A percentile compares a stretch with the other conserved stretches of the same genome.
Conservation (phyloP, 2,888 invertebrate genomes). For the Amphipyra berbera region DNA sequence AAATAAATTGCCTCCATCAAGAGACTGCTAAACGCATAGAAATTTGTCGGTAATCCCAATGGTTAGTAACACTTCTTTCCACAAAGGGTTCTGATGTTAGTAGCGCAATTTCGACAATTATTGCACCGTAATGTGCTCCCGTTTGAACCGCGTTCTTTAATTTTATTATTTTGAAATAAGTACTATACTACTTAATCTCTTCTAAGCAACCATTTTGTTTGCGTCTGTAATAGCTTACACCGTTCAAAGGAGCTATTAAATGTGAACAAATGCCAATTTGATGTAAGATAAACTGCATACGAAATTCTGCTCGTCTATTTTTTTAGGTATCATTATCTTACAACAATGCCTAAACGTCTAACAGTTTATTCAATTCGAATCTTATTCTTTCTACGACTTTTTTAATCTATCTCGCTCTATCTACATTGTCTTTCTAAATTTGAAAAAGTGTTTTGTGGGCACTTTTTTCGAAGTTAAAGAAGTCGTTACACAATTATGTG, state of each 20-base stretch:
- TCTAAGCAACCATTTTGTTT: constrained; percentile 17
- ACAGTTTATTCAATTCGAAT: constrained; percentile 19
- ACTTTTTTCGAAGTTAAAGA: background rate
- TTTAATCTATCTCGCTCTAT: constrained; percentile 6
- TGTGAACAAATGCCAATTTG: constrained; percentile 20
- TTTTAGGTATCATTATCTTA: constrained; percentile 26
- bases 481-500: constrained; percentile 1
- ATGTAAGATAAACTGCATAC: constrained; percentile 20
- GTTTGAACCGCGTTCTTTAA: constrained; percentile 24
- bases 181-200: constrained; percentile 4
- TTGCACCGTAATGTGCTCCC: constrained; percentile 40
- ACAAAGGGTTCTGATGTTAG: constrained; percentile 71
- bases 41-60: constrained; percentile 72
- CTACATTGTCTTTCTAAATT: background rate
- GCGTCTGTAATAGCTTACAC: constrained; percentile 14
- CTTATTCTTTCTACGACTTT: constrained; percentile 7
- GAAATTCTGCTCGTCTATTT: constrained; percentile 14
- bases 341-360: constrained; percentile 31
- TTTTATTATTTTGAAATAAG: constrained; percentile 22
- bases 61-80: constrained; percentile 66
- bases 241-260: constrained; percentile 22
- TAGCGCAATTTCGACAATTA: constrained; percentile 65
- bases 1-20: constrained; percentile 78
- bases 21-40: constrained; percentile 74
- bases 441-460: constrained; percentile 2